Percentiles rank a stretch among this genome's conserved stretches.
phyloP scores from a whole-genome alignment of 2,113 vertebrate species.

The Albula goreensis region DNA sequence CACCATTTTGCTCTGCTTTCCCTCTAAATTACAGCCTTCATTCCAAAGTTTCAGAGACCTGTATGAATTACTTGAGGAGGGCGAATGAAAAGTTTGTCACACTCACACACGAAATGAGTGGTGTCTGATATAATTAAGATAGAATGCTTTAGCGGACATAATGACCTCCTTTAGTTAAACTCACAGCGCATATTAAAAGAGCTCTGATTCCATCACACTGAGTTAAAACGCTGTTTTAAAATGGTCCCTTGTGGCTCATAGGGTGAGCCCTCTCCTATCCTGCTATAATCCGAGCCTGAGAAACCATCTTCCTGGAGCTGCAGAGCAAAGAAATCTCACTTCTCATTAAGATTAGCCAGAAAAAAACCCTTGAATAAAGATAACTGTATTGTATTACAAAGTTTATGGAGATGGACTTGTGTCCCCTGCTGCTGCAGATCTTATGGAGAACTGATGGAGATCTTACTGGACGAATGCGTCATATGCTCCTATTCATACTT shows the following conservation, averaged over 20 bases:
- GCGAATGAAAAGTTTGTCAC: neutral
- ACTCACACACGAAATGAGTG: neutral
- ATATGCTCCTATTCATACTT: neutral
- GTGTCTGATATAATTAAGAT: conserved; percentile 19
- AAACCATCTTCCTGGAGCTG: neutral
- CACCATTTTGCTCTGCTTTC: neutral
- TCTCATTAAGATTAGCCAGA: conserved; percentile 12
- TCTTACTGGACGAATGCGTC: neutral
- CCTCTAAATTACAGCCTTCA: neutral
- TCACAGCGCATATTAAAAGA: neutral
- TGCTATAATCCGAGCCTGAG: neutral
- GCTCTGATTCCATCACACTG: neutral
- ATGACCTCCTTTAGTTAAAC: neutral
- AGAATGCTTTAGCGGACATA: neutral
- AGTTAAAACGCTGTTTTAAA: neutral
- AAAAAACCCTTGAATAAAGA: neutral
- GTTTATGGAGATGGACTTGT: neutral
- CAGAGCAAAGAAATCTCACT: neutral
- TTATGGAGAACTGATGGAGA: neutral
- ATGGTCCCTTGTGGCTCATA: neutral
- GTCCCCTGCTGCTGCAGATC: neutral
- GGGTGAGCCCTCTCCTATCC: neutral
- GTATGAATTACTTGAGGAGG: neutral
- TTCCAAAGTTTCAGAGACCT: neutral
- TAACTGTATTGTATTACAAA: neutral